Conservation (phyloP, 2,113 vertebrate genomes). For the Charina bottae region DNA sequence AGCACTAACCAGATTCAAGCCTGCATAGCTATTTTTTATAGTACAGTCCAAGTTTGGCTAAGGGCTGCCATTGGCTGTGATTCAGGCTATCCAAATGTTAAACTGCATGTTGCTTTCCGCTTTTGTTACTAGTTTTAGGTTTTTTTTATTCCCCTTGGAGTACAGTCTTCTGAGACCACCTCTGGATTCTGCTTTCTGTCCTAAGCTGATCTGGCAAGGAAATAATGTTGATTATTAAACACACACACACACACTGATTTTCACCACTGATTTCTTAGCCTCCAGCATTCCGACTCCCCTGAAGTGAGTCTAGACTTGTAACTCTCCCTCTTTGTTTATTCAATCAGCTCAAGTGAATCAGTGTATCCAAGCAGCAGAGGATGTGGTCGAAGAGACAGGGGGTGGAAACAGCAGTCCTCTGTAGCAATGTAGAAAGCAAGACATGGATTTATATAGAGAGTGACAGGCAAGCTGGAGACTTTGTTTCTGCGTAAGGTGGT, state of each 20-base stretch:
- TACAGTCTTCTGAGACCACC: not conserved
- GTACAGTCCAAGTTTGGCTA: too few species aligned
- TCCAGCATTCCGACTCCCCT: not conserved
- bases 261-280: not conserved
- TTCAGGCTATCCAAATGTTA: not conserved
- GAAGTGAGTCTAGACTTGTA: not conserved
- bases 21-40: too few species aligned
- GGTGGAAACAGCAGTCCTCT: not conserved
- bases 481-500: slow-evolving; percentile 24
- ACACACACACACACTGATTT: not conserved
- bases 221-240: not conserved
- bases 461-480: slow-evolving; percentile 39
- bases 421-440: slow-evolving; percentile 45
- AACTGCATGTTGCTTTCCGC: not conserved
- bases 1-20: too few species aligned
- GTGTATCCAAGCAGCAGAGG: not conserved
- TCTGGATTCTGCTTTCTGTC: not conserved
- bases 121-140: not conserved
- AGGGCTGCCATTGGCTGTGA: too few species aligned
- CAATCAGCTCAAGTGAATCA: not conserved
- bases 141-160: not conserved
- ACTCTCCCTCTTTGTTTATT: not conserved
- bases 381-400: slow-evolving; percentile 3
- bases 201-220: not conserved
- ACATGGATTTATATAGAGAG: slow-evolving; percentile 7